Percentiles rank a stretch among this genome's conserved stretches.
Conservation (phyloP, 2,113 vertebrate species). For the Probosciger aterrimus region DNA sequence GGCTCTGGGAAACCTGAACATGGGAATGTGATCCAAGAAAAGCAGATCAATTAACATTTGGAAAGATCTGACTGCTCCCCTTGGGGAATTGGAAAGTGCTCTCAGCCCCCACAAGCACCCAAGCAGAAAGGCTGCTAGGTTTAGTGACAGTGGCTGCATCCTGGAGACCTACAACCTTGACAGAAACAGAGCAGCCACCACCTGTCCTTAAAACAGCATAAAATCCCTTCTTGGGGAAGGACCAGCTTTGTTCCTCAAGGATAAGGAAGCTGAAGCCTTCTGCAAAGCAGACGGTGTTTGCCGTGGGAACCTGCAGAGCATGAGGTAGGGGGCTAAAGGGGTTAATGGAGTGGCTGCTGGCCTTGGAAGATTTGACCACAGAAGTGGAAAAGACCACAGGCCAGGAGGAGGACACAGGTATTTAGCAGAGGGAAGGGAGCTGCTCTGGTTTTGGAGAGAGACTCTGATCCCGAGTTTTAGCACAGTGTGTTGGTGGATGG, state of each 20-base stretch:
- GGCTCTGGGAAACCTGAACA: neutral
- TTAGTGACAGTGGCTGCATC: rapidly evolving
- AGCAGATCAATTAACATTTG: neutral
- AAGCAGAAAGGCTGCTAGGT: neutral
- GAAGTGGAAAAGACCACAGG: neutral
- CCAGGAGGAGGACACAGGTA: neutral
- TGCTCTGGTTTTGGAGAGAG: neutral
- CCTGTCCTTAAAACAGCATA: neutral
- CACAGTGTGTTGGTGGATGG: rapidly evolving
- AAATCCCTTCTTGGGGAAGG: neutral
- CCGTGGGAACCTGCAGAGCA: neutral
- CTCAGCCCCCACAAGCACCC: neutral
- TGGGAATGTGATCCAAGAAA: neutral
- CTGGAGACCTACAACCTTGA: neutral
- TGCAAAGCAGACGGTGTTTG: neutral
- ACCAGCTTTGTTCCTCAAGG: neutral
- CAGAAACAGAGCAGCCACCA: neutral
- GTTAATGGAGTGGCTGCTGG: neutral
- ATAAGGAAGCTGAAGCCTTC: neutral
- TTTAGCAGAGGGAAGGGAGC: neutral
- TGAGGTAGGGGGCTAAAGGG: neutral
- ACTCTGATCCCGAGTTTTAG: neutral
- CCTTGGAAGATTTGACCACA: neutral
- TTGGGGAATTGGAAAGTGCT: neutral
- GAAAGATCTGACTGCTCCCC: neutral